phyloP scores from a whole-genome alignment of 2,113 vertebrate genomes.

The Catagonus wagneri region DNA sequence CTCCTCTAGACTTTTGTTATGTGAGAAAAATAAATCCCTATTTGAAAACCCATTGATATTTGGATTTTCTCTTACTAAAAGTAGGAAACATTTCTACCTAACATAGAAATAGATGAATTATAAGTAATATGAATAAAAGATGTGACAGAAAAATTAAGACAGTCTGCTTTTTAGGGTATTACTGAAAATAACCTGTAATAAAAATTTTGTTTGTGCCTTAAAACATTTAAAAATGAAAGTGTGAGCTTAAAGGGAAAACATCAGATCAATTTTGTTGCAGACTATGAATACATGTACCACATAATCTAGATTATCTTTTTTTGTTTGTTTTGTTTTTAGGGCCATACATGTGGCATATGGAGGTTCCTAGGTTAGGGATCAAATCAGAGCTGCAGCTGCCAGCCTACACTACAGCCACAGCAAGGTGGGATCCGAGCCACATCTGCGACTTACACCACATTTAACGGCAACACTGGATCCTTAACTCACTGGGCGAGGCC shows the following conservation, averaged over 20 bases:
- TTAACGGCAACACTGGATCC: too few species aligned
- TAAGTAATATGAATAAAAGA: not conserved
- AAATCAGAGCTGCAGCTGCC: too few species aligned
- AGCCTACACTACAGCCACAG: too few species aligned
- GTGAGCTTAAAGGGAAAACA: not conserved
- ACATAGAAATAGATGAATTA: not conserved
- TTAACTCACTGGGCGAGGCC: too few species aligned
- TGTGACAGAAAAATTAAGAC: conserved; percentile 23
- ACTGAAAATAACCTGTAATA: conserved; percentile 19
- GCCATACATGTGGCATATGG: too few species aligned
- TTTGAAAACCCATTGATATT: not conserved
- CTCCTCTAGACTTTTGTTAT: not conserved
- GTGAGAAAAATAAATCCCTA: not conserved
- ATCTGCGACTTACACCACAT: too few species aligned
- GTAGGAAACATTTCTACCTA: not conserved
- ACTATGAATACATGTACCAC: conserved; percentile 9
- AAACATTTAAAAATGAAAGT: conserved; percentile 21
- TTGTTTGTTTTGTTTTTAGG: too few species aligned
- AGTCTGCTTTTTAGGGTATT: not conserved
- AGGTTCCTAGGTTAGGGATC: too few species aligned
- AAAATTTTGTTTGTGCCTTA: not conserved
- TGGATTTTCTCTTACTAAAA: conserved; percentile 22
- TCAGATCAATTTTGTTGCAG: conserved; percentile 43
- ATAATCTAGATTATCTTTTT: conserved; percentile 24
- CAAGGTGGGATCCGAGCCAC: too few species aligned